Base-by-base conservation (phyloP, 2,888 invertebrate genomes). In the Tetheella fluctuosa region DNA sequence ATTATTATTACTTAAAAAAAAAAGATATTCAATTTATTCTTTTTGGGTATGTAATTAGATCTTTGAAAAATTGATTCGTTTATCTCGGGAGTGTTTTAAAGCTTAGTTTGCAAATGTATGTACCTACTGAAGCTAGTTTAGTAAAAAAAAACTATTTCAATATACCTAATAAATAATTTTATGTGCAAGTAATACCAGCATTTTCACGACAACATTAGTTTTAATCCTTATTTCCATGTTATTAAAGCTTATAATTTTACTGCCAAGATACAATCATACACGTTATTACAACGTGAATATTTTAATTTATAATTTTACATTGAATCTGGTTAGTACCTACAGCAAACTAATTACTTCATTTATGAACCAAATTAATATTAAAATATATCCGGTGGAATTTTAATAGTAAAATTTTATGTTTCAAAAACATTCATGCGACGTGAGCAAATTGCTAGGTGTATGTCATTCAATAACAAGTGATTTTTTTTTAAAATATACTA, bases 281-380 rank as follows among this genome's bases (percentile, higher is more conserved):
- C 48, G 48, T 48, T 48, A 48, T 48, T 48, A 48, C 48, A 7
- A 20, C 12, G 20, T 48, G 48, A 48, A 48, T 48, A 48, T 48
- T 48, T 48, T 48, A 48, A 48, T 48, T 5, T 39, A 20, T 20
- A 48, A 48, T 48, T 48, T 20, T 20, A 20, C 17, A 48, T 20
- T 20, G n/a, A 20, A 48, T 48, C 20, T 20, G 48, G 17, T 48
- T 48, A 10, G 8, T 48, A 48, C 10, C 48, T 48, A 48, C 48
- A 48, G 20, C 48, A 8, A 48, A 20, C 20, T 48, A 48, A 48
- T 48, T 48, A 48, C n/a, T 48, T 48, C 48, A 48, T 48, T 48
- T 20, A 48, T 48, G 48, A 48, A 20, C 17, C 48, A 2, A 48
- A 48, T 48, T 48, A 48, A 48, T 48, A 20, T 48, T 48, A 20